Evolutionary conservation across 2,797 vertebrate species (phyloP), one percentile per base, ranked within the genome.

Genomic region (Australoheros facetus): DNA sequence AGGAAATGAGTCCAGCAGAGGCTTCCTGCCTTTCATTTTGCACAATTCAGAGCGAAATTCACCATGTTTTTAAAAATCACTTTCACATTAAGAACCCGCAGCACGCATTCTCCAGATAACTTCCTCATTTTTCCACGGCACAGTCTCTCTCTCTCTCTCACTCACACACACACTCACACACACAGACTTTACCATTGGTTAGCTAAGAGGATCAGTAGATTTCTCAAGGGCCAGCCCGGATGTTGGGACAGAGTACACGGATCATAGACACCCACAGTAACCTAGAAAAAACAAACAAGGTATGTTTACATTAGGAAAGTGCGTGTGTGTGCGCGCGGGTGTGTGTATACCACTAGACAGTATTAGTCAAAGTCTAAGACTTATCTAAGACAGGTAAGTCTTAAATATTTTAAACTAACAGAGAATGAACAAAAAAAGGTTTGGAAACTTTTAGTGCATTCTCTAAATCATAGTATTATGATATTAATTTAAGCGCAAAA

Each of bases 201-300:
- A 7, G 97, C 96, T 88, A 97, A 93, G 71, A 99, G 95, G 75
- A 97, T 91, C 89, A 99, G 95, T 66, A 99, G 93, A 89, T 99
- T 99, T 92, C 98, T 96, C 90, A 99, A 89, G 66, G 98, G 98
- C 98, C 98, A 99, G 87, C 98, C 98, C 1, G 98, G 98, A 92
- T 99, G 97, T 71, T 97, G 97, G 28, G 96, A 92, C 85, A 99
- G 95, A 82, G 97, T 98, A 89, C 98, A 98, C 0, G 98, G 98
- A 92, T 99, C 98, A 72, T 99, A 99, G 60, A 99, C 95, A 32
- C 97, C 97, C 88, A 99, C 91, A 3, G 96, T 96, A 19, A 98
- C 95, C 98, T 99, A 88, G 34, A 84, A 73, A 93, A 95, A 93
- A 7, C 72, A 89, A 89, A 85, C 69, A 78, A 73, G 32, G 23